Percentiles rank a stretch among this genome's conserved stretches.
Conservation (phyloP, 2,797 vertebrate species). For the Rhynchotus rufescens region DNA sequence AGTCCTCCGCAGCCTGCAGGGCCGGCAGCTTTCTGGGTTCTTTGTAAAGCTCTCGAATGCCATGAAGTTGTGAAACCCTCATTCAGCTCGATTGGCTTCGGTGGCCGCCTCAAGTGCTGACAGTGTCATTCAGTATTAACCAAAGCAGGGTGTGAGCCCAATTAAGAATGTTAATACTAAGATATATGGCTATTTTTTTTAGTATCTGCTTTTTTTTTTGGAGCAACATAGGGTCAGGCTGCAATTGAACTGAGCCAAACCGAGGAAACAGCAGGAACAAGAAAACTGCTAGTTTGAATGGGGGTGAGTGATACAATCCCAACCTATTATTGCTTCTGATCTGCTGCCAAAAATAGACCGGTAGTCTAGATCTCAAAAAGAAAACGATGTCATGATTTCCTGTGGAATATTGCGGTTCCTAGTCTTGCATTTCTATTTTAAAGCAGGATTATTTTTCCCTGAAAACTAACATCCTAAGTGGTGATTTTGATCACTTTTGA, state of each 20-base stretch:
- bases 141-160: constrained; percentile 13
- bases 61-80: not conserved
- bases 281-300: not conserved
- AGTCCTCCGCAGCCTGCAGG: constrained; percentile 59
- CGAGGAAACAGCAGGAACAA: constrained; percentile 43
- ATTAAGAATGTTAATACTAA: constrained; percentile 11
- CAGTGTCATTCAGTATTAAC: constrained; percentile 24
- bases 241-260: constrained; percentile 14
- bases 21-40: constrained; percentile 7
- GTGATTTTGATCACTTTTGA: not conserved
- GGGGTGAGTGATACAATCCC: not conserved
- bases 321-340: not conserved
- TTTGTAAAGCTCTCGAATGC: not conserved
- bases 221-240: constrained; percentile 46
- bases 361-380: not conserved
- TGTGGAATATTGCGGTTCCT: constrained; percentile 11
- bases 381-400: constrained; percentile 41
- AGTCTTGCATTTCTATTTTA: not conserved
- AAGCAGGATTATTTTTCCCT: not conserved
- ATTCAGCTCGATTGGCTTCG: constrained; percentile 22
- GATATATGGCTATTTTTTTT: not conserved
- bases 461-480: not conserved
- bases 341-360: constrained; percentile 38
- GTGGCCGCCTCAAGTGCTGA: constrained; percentile 61
- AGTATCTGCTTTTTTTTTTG: not conserved